Evolutionary conservation across 2,888 invertebrate genomes (phyloP).

Genomic region (Sicus ferrugineus): DNA sequence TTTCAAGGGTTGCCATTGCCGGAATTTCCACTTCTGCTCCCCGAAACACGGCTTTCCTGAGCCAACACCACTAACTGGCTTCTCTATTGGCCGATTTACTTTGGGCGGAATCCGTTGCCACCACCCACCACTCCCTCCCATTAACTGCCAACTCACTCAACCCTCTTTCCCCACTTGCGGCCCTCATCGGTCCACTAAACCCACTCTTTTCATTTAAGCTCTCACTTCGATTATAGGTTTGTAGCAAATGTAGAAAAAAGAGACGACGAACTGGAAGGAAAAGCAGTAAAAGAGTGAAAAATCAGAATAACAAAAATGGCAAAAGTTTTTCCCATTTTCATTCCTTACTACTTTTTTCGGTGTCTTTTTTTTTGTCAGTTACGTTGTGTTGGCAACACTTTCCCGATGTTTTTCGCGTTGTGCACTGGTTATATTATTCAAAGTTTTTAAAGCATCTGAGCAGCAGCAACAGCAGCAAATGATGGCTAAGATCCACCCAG

Average conservation of each 20-base stretch:
- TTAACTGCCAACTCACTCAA: no score
- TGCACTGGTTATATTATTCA: conserved; percentile 22
- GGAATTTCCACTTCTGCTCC: not conserved
- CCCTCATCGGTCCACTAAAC: no score
- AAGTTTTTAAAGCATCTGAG: conserved; percentile 30
- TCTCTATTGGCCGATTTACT: not conserved
- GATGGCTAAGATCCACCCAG: conserved; percentile 13
- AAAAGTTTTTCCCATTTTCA: conserved; percentile 9
- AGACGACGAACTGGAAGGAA: not conserved
- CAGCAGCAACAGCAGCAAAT: conserved; percentile 28
- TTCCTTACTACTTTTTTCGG: not conserved
- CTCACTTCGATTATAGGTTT: conserved; percentile 32
- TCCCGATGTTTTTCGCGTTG: not conserved
- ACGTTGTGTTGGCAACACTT: conserved; percentile 7
- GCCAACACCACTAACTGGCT: not conserved
- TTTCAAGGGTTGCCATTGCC: not conserved
- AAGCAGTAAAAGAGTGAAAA: not conserved
- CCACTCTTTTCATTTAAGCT: no score
- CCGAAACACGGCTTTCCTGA: not conserved
- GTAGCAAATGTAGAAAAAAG: not conserved
- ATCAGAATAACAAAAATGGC: not conserved
- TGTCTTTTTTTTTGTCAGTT: no score
- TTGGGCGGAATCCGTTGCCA: not conserved
- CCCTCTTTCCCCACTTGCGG: not conserved
- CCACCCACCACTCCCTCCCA: not conserved